Evolutionary conservation across 2,113 vertebrate genomes (phyloP), one percentile per base, ranked within the genome.

Genomic region (Peromyscus californicus): DNA sequence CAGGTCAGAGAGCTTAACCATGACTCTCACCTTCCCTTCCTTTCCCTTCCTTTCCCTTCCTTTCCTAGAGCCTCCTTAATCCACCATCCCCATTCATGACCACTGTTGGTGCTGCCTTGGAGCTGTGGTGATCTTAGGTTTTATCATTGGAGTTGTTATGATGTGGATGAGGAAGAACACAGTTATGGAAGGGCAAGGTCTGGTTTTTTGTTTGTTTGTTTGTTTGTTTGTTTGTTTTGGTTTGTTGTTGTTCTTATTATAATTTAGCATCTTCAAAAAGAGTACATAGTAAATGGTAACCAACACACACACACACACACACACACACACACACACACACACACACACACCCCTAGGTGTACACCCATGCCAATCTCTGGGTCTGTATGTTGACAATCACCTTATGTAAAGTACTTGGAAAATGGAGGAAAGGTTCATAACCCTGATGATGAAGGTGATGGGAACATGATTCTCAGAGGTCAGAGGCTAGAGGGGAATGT

Each of bases 141-240:
- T 31, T 2, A 0, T 86, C 15, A 0, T 0, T 10, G 87, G 36
- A 61, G 51, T 4, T 65, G 59, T 9, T 48, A 5, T 88, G n/a
- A 24, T 21, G 67, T 61, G 2, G 36, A 89, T 1, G 36, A 54
- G 29, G 3, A 51, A 13, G 7, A 51, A 42, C 54, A 82, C 8
- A 89, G 84, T 89, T 91, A 45, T 7, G 79, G 24, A 76, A 39
- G 42, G 33, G 39, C 31, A 36, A 48, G 42, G 76, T 24, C 69
- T 72, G 36, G 5, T 59, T 59, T 59, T 65, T 29, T 5, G 19
- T 1, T 65, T 29, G 45, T 48, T 51, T 51, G 51, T 7, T 51
- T 51, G 45, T 6, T 48, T 48, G 45, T 48, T 48, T 48, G 45
- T 48, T 51, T 51, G 51, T 7, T 51, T 51, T 51, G 51, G 45